Evolutionary conservation across 2,113 vertebrate species (phyloP), one percentile per base, ranked within the genome.

Genomic region (Pelvicachromis taeniatus): DNA sequence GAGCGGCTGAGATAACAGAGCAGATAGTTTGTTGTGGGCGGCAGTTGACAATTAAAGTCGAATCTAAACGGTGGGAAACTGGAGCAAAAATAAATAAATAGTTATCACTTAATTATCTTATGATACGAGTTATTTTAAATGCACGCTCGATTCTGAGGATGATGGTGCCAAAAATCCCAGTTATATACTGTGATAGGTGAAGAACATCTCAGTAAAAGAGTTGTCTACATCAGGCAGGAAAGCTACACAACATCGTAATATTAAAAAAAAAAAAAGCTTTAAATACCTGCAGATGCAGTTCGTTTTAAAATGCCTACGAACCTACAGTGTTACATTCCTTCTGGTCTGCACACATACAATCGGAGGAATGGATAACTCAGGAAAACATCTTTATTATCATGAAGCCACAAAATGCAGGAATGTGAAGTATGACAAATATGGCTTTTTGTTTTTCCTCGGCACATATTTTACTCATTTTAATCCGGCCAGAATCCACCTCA

Each of bases 371-470:
- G 21, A 29, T 9, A 40, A 80, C 11, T 14, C 50, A 38, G 68
- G 52, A 35, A 73, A 48, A 83, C 58, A 56, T 83, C 35, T 77
- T 77, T 59, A 75, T 61, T 42, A 35, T 23, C 19, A 26, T 48
- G 70, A 75, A 75, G 65, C 77, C 78, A 82, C 87, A 85, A 56
- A 58, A 68, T 35, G 65, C 80, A 80, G 83, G 80, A 77, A 83
- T 78, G 70, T 75, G 26, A 75, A 52, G 26, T 75, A 75, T 75
- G 70, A 52, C 45, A 52, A 75, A 48, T 73, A 50, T 50, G 42
- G 61, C 26, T 33, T 33, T 52, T 78, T 78, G 42, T 13, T 82
- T 81, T 84, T 53, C 78, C 48, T 82, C 26, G 42, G 53, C 9
- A 19, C 52, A 55, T 50, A 21, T 58, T 73, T 55, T 55, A 54